Base-by-base conservation (phyloP, 2,797 vertebrate genomes). In the Denticeps clupeoides region DNA sequence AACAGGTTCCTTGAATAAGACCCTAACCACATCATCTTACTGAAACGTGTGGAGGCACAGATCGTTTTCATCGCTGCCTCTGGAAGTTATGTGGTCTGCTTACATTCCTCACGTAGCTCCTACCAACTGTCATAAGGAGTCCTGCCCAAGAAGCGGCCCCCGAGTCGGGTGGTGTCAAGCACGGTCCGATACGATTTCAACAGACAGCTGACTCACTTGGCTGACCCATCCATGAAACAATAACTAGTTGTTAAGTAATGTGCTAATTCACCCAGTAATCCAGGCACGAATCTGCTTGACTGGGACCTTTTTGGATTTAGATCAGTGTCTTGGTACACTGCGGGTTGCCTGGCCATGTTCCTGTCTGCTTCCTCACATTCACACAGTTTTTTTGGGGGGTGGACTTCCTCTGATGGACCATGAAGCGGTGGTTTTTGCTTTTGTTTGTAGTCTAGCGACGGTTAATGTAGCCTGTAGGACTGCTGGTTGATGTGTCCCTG, bases 71-170 rank as follows among this genome's bases (percentile, higher is more conserved):
- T 13, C n/a, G 53, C 21, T 13, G 10, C 51, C 25, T 32, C 44
- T 23, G 29, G 44, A 51, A 55, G 48, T 48, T 25, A 59, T 42
- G 53, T 27, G 25, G 51, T 50, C 41, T 7, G 45, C 37, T 59
- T 32, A 23, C 58, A 60, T 64, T 66, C 58, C 58, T 50, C 40
- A 35, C 55, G 45, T 60, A 54, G 35, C 41, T 47, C 7, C 47
- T 33, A 31, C 28, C 42, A 37, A 8, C 35, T 16, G 9, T 38
- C n/a, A n/a, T n/a, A n/a, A n/a, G n/a, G n/a, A n/a, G n/a, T n/a
- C n/a, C n/a, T n/a, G n/a, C n/a, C n/a, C n/a, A n/a, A n/a, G n/a
- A n/a, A n/a, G n/a, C n/a, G n/a, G n/a, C n/a, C n/a, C n/a, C n/a
- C n/a, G n/a, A n/a, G n/a, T n/a, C n/a, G n/a, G n/a, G n/a, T n/a